Conservation (phyloP, 2,113 vertebrate genomes). For the Salvator merianae region DNA sequence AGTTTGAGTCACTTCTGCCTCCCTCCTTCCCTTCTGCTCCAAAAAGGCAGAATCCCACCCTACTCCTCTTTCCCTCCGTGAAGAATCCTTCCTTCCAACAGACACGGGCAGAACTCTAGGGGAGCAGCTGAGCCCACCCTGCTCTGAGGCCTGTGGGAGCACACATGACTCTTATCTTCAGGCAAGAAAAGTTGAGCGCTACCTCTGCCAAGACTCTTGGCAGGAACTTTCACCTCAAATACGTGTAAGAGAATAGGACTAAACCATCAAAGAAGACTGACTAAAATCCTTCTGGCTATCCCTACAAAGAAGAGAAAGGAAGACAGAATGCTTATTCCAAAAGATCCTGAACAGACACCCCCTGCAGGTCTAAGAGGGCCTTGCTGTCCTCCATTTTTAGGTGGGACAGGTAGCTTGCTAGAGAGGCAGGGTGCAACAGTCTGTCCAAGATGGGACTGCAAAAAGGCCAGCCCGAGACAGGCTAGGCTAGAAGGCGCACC, state of each 20-base stretch:
- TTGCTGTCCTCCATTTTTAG: neutral
- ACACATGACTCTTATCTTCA: no score
- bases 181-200: accelerated
- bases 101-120: no score
- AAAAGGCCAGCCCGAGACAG: no score
- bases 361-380: no score
- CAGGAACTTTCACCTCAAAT: no score
- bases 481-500: neutral
- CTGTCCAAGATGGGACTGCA: no score
- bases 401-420: no score
- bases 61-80: no score
- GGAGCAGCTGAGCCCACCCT: neutral
- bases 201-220: neutral
- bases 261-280: neutral
- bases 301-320: neutral
- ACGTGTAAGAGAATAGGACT: neutral
- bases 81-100: neutral
- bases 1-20: neutral
- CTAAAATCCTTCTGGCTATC: neutral
- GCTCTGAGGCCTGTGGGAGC: no score
- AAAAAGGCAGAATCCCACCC: neutral
- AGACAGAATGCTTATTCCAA: neutral
- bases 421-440: no score
- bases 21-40: neutral
- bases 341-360: no score